These are phyloP conservation scores for Melipona quadrifasciata DNA, from an alignment of 1,140 invertebrate genomes.

Conservation along the genomic window DNA sequence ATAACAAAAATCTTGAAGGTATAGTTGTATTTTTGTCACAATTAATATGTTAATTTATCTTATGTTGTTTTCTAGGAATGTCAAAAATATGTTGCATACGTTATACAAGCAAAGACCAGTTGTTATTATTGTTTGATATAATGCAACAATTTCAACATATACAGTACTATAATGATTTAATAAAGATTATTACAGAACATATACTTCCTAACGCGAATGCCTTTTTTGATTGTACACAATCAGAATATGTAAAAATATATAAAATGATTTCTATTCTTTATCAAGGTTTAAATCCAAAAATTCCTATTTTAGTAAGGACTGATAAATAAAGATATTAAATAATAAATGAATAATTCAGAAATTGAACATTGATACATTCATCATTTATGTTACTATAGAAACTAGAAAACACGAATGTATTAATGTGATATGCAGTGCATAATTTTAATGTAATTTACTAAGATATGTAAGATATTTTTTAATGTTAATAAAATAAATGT, in stretches of 20 bases:
- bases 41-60: background rate
- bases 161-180: conserved; percentile 68
- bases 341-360: background rate
- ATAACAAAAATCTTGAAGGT: conserved; percentile 68
- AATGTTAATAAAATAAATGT: background rate
- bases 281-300: conserved; percentile 71
- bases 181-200: conserved; percentile 61
- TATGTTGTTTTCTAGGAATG: conserved; percentile 65
- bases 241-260: conserved; percentile 67
- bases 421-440: background rate
- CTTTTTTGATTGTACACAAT: conserved; percentile 49
- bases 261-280: conserved; percentile 71
- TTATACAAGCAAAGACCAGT: conserved; percentile 66
- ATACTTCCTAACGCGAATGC: conserved; percentile 63
- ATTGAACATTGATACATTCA: conserved; percentile 1
- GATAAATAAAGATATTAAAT: conserved; percentile 52
- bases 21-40: conserved; percentile 17
- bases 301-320: conserved; percentile 68
- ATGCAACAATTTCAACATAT: conserved; percentile 72
- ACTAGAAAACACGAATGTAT: conserved; percentile 10
- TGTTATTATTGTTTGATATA: conserved; percentile 64
- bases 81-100: conserved; percentile 59
- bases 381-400: conserved; percentile 53
- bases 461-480: background rate
- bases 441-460: conserved; percentile 4